phyloP scores from a whole-genome alignment of 2,797 vertebrate genomes.

The Champsocephalus esox region DNA sequence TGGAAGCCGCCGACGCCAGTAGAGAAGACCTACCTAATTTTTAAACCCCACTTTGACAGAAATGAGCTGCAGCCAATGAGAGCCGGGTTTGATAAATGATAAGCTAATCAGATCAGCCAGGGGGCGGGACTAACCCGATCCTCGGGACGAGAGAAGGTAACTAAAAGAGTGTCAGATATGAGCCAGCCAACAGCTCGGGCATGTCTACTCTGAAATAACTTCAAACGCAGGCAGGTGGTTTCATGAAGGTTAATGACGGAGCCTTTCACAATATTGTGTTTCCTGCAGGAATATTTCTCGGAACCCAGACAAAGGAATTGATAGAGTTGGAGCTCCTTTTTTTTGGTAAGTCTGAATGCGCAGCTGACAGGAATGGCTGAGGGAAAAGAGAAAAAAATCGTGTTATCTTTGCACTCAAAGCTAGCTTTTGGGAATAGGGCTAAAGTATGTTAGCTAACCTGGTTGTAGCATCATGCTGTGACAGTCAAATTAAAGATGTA shows the following conservation, averaged over 20 bases:
- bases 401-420: constrained; percentile 27
- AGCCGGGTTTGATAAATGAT: background rate
- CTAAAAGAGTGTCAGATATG: constrained; percentile 65
- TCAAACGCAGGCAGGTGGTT: constrained; percentile 35
- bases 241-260: constrained; percentile 20
- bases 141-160: constrained; percentile 66
- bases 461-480: background rate
- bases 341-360: constrained; percentile 76
- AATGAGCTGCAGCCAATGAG: constrained; percentile 69
- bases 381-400: constrained; percentile 8
- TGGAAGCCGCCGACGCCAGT: constrained; percentile 84
- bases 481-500: constrained; percentile 1
- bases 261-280: background rate
- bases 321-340: constrained; percentile 52
- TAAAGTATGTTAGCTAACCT: background rate
- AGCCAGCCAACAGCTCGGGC: constrained; percentile 33
- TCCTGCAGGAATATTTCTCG: constrained; percentile 22
- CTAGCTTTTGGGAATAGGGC: constrained; percentile 10
- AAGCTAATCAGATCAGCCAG: constrained; percentile 61
- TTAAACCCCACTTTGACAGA: constrained; percentile 64
- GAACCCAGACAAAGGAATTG: constrained; percentile 48
- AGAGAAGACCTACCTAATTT: constrained; percentile 69
- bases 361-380: constrained; percentile 64
- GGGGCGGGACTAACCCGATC: constrained; percentile 67
- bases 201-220: constrained; percentile 37